Percentiles rank a stretch among this genome's conserved stretches.
Evolutionary conservation across 2,797 vertebrate genomes (phyloP).

Genomic region (Hoplostethus mediterraneus): DNA sequence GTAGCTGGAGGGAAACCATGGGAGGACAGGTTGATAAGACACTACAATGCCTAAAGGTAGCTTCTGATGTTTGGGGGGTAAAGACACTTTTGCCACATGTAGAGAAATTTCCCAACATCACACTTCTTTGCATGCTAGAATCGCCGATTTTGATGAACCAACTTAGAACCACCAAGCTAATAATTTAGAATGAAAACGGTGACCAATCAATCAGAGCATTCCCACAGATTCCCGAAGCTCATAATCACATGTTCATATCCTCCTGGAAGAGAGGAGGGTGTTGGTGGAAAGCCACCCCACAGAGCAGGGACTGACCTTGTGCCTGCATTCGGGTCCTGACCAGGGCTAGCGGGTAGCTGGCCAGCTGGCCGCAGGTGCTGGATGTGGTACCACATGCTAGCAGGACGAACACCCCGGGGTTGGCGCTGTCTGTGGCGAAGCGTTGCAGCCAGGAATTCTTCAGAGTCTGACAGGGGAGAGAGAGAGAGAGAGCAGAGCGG

Average conservation of each 20-base stretch:
- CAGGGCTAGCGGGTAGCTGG: conserved; percentile 96
- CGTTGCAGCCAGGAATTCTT: conserved; percentile 95
- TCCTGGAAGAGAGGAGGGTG: no score
- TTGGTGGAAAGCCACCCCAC: neutral
- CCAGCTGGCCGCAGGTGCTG: conserved; percentile 95
- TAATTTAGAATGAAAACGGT: no score
- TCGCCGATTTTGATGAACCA: no score
- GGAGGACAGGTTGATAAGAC: neutral
- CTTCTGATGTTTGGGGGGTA: no score
- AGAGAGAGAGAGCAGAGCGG: neutral
- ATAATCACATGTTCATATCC: no score
- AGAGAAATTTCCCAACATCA: no score
- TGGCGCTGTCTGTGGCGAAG: conserved; percentile 91
- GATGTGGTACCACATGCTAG: conserved; percentile 96
- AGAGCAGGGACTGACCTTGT: conserved; percentile 86
- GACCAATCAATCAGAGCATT: no score
- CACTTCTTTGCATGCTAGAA: no score
- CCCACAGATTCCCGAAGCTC: no score
- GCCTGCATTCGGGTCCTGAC: conserved; percentile 98
- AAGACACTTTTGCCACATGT: no score
- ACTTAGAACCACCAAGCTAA: no score
- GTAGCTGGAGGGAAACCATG: conserved; percentile 80
- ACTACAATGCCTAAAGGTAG: no score
- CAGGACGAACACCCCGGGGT: conserved; percentile 95
- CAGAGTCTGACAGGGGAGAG: conserved; percentile 84